Conservation (phyloP, 2,113 vertebrate species). For the Epinephelus fuscoguttatus region DNA sequence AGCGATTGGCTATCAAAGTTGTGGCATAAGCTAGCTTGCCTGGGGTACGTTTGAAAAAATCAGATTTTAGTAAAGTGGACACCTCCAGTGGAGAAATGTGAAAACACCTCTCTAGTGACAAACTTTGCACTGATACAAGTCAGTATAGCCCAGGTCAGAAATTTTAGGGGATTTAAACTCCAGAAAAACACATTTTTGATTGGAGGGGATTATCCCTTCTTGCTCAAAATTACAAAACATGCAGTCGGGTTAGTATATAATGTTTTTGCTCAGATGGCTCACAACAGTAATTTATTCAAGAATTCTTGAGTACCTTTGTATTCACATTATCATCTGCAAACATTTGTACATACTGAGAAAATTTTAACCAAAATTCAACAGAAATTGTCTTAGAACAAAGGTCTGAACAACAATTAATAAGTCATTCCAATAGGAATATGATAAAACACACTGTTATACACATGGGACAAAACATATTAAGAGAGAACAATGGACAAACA, state of each 20-base stretch:
- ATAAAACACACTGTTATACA: not conserved
- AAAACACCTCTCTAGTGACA: no score
- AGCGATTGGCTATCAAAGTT: no score
- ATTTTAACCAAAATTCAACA: not conserved
- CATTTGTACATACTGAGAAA: not conserved
- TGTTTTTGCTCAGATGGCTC: constrained; percentile 13
- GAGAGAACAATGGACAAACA: not conserved
- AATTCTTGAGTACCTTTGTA: not conserved
- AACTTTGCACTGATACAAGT: no score
- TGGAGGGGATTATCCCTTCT: not conserved
- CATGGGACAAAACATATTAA: not conserved
- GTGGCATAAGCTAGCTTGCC: no score
- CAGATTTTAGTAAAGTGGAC: no score
- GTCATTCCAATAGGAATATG: not conserved
- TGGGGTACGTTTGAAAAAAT: no score
- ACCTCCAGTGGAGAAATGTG: no score
- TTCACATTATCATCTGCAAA: not conserved
- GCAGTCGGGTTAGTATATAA: not conserved
- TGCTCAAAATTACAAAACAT: constrained; percentile 15
- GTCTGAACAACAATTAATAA: constrained; percentile 2
- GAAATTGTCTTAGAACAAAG: not conserved
- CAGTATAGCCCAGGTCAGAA: no score
- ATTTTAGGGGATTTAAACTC: no score
- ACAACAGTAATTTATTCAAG: constrained; percentile 11
- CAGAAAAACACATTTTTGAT: no score